These are phyloP conservation scores for Loxodonta africana DNA, from an alignment of 2,113 vertebrate species.

Conservation along the genomic window DNA sequence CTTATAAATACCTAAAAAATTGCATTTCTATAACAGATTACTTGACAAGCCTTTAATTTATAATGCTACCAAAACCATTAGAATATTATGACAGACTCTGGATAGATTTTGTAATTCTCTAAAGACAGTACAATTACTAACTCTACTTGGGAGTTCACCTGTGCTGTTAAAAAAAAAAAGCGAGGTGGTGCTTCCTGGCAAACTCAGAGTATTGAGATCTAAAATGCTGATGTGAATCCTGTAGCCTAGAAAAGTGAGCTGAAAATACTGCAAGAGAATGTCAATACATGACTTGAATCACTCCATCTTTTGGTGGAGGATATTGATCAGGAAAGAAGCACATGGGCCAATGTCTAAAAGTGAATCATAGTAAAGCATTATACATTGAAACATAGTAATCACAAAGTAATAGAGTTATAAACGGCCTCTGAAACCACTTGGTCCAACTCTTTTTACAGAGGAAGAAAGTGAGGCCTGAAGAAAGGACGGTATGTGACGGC, in stretches of 20 bases:
- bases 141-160: neutral
- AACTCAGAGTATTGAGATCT: neutral
- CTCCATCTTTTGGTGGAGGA: neutral
- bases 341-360: neutral
- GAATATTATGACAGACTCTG: constrained; percentile 1
- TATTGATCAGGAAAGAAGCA: neutral
- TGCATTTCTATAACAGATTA: constrained; percentile 20
- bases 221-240: neutral
- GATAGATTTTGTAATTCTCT: constrained; percentile 52
- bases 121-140: neutral
- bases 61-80: constrained; percentile 34
- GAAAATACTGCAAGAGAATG: neutral
- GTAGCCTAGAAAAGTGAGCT: neutral
- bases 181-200: neutral
- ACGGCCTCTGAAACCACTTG: constrained; percentile 20
- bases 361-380: constrained; percentile 11
- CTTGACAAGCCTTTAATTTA: constrained; percentile 52
- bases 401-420: neutral
- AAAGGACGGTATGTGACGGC: neutral
- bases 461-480: neutral
- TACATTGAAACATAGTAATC: neutral
- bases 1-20: constrained; percentile 50
- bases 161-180: neutral
- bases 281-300: neutral
- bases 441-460: neutral